These are phyloP conservation scores for Triops longicaudatus DNA, from an alignment of 1,140 invertebrate species.

Conservation along the genomic window DNA sequence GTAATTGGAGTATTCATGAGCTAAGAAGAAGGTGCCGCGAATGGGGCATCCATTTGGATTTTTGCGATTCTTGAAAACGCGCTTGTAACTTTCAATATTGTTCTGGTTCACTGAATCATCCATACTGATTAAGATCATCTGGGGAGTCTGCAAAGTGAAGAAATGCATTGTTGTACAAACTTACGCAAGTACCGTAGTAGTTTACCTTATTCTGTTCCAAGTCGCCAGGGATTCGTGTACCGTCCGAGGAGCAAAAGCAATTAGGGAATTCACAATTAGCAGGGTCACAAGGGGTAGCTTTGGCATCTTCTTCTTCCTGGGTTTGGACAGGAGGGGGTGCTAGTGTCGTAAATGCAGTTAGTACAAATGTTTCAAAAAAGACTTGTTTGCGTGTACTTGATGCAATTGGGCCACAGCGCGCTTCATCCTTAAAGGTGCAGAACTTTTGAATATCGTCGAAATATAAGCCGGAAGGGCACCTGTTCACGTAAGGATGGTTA, in stretches of 20 bases:
- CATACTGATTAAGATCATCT: conserved; percentile 88
- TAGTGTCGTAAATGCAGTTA: conserved; percentile 37
- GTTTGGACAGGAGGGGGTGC: conserved; percentile 63
- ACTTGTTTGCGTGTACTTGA: conserved; percentile 54
- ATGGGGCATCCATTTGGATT: conserved; percentile 87
- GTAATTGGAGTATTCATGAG: conserved; percentile 92
- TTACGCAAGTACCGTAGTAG: conserved; percentile 25
- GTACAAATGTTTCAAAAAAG: conserved; percentile 18
- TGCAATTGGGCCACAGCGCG: conserved; percentile 76
- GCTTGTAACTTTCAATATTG: conserved; percentile 79
- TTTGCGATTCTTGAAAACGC: conserved; percentile 67
- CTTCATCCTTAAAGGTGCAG: conserved; percentile 83
- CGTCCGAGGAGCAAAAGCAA: conserved; percentile 88
- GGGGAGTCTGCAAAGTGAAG: conserved; percentile 71
- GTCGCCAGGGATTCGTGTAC: conserved; percentile 72
- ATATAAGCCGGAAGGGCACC: conserved; percentile 78
- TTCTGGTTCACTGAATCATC: conserved; percentile 87
- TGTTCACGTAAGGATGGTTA: conserved; percentile 71
- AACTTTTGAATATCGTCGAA: conserved; percentile 85
- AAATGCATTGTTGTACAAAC: conserved; percentile 4
- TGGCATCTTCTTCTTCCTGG: conserved; percentile 64
- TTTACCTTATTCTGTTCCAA: conserved; percentile 68
- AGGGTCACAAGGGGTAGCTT: conserved; percentile 54
- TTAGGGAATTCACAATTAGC: conserved; percentile 72
- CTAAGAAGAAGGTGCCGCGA: conserved; percentile 86